These are phyloP conservation scores for Uromys caudimaculatus DNA, from an alignment of 2,797 vertebrate genomes.

Conservation along the genomic window DNA sequence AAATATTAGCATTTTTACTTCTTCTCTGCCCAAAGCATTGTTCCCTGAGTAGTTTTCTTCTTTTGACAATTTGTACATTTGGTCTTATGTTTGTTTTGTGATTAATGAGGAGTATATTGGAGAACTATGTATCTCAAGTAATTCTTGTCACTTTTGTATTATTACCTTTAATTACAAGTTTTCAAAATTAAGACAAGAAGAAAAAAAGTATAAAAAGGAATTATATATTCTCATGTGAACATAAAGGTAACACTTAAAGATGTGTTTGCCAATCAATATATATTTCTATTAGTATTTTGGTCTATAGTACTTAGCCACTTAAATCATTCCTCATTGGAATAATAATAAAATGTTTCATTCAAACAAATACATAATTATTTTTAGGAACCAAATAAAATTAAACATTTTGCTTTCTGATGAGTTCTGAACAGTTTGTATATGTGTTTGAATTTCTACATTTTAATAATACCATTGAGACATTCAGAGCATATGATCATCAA, in stretches of 20 bases:
- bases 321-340: not conserved
- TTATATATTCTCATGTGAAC: not conserved
- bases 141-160: conserved; percentile 13
- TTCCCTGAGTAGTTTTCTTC: not conserved
- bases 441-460: not conserved
- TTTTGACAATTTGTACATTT: conserved; percentile 20
- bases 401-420: too few relatives aligned
- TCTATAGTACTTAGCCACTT: not conserved
- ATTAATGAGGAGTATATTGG: not conserved
- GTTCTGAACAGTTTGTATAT: not conserved
- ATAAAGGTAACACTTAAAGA: not conserved
- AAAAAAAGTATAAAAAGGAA: not conserved
- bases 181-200: not conserved
- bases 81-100: not conserved
- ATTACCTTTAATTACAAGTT: conserved; percentile 19
- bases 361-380: not conserved
- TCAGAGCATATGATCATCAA: not conserved
- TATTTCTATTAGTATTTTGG: not conserved
- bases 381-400: not conserved
- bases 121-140: not conserved
- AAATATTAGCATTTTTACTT: not conserved
- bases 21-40: too few relatives aligned
- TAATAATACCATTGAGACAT: not conserved
- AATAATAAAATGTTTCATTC: not conserved
- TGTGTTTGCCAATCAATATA: not conserved